These are phyloP conservation scores for Gerosis bhagava DNA, from an alignment of 2,888 invertebrate genomes.

Conservation along the genomic window DNA sequence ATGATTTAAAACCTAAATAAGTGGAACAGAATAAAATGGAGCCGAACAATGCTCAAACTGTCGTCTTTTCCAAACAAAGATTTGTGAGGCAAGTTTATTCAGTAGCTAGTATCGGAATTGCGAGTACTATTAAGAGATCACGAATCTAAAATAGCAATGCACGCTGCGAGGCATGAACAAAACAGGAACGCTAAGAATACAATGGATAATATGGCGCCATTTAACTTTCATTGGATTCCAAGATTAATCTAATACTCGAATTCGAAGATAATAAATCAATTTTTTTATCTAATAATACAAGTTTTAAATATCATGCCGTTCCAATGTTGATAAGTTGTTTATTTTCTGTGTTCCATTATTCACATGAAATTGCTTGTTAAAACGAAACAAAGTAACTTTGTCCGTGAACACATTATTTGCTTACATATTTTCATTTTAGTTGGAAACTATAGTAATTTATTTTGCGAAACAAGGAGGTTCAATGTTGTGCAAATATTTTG, in stretches of 20 bases:
- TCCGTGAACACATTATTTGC: conserved; percentile 23
- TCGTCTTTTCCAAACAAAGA: conserved; percentile 35
- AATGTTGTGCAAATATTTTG: conserved; percentile 14
- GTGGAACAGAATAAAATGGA: conserved; percentile 13
- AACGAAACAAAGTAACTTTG: conserved; percentile 22
- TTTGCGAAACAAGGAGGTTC: conserved; percentile 11
- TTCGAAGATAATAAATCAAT: conserved; percentile 9
- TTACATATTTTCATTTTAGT: conserved; percentile 25
- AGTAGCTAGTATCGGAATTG: conserved; percentile 52
- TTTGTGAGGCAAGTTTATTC: conserved; percentile 45
- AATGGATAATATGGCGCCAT: conserved; percentile 48
- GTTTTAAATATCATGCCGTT: conserved; percentile 19
- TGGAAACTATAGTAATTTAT: conserved; percentile 20
- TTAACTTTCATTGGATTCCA: conserved; percentile 33
- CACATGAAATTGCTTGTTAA: conserved; percentile 26
- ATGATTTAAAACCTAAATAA: conserved; percentile 8
- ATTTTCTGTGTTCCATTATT: conserved; percentile 22
- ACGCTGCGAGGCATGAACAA: conserved; percentile 49
- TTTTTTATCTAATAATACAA: conserved; percentile 5
- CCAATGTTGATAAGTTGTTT: conserved; percentile 17
- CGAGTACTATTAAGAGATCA: conserved; percentile 70
- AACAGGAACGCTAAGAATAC: conserved; percentile 52
- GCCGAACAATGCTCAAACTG: conserved; percentile 27
- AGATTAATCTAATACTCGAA: conserved; percentile 15
- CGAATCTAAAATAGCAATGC: conserved; percentile 66